Evolutionary conservation across 2,797 vertebrate genomes (phyloP).

Genomic region (Centroberyx gerrardi): DNA sequence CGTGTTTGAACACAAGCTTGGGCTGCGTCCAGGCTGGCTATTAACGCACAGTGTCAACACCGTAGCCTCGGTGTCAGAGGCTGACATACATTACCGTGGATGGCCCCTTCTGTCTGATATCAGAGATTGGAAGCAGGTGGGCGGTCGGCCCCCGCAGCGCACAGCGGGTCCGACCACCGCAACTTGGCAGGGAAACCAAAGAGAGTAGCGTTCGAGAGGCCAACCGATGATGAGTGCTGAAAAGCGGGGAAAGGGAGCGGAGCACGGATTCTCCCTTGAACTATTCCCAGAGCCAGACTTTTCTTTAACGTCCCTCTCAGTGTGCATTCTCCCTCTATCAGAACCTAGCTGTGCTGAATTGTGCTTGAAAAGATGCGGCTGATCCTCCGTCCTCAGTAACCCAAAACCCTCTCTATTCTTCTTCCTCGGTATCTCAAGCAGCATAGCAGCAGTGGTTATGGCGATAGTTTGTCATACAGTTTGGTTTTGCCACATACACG

Average conservation of each 20-base stretch:
- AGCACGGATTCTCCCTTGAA: constrained; percentile 33
- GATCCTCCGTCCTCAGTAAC: constrained; percentile 6
- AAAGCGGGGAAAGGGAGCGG: constrained; percentile 39
- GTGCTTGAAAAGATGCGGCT: constrained; percentile 17
- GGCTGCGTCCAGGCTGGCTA: constrained; percentile 58
- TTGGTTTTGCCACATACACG: background rate
- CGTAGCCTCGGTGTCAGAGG: constrained; percentile 53
- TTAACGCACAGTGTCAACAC: constrained; percentile 61
- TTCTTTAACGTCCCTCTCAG: constrained; percentile 30
- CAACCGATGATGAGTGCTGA: constrained; percentile 59
- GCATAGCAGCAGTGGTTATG: background rate
- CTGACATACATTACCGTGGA: constrained; percentile 59
- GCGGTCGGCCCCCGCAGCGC: constrained; percentile 30
- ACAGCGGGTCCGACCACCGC: constrained; percentile 35
- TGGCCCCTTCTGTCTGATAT: constrained; percentile 62
- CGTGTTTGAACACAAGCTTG: constrained; percentile 43
- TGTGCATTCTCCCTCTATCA: constrained; percentile 4
- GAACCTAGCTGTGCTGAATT: constrained; percentile 9
- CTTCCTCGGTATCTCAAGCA: background rate
- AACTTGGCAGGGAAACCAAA: constrained; percentile 68
- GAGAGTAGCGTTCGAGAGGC: constrained; percentile 44
- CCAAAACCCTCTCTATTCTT: constrained; percentile 8
- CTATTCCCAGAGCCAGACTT: constrained; percentile 35
- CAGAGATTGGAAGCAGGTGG: constrained; percentile 72
- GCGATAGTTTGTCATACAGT: background rate